Evolutionary conservation across 2,113 vertebrate genomes (phyloP).

Genomic region (Haplochromis vanheusdeni): DNA sequence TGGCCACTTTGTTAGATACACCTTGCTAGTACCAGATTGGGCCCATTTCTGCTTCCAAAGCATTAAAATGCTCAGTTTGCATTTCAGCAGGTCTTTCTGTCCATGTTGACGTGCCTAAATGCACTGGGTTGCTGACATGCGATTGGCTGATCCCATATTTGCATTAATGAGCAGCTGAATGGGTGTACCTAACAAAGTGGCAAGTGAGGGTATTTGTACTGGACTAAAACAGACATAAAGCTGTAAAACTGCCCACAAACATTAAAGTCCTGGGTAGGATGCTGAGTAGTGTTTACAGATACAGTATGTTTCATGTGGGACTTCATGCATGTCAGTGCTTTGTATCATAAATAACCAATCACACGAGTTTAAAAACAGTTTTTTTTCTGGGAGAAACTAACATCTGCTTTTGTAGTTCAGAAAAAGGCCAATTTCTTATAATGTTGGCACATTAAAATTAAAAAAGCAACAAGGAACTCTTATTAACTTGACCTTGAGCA

Average conservation of each 20-base stretch:
- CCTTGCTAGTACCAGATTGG: neutral
- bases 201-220: neutral
- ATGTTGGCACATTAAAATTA: neutral
- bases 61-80: neutral
- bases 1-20: neutral
- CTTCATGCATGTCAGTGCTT: neutral
- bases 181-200: neutral
- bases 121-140: neutral
- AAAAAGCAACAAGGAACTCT: neutral
- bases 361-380: neutral
- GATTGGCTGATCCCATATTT: neutral
- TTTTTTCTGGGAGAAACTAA: neutral
- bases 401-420: neutral
- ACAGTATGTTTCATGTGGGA: neutral
- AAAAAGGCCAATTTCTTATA: neutral
- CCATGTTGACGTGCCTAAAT: neutral
- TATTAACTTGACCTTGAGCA: neutral
- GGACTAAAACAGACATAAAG: neutral
- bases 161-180: neutral
- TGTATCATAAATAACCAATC: neutral
- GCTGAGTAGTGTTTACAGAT: neutral
- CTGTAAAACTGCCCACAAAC: neutral
- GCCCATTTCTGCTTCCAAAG: neutral
- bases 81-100: neutral
- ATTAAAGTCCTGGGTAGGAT: neutral